These are phyloP conservation scores for Malthinus flaveolus DNA, from an alignment of 2,888 invertebrate genomes.

Conservation along the genomic window DNA sequence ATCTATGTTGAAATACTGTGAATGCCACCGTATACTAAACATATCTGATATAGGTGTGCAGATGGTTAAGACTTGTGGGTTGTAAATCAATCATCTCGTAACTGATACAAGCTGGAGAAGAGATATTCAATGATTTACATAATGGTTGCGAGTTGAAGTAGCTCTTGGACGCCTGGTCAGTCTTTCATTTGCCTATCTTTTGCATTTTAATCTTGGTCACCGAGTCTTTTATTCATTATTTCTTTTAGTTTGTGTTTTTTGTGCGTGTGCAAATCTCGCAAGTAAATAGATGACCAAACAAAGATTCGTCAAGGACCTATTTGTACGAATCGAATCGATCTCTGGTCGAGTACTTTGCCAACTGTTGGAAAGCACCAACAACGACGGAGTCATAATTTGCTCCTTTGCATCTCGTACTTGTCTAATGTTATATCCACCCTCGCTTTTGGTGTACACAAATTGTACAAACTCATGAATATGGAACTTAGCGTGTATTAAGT, in stretches of 20 bases:
- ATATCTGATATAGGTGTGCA: constrained; percentile 29
- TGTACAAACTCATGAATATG: no score
- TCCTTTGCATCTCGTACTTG: constrained; percentile 28
- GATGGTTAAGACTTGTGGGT: constrained; percentile 33
- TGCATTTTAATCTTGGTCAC: constrained; percentile 30
- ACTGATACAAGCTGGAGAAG: constrained; percentile 42
- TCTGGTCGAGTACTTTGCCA: no score
- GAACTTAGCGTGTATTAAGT: no score
- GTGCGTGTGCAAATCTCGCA: constrained; percentile 26
- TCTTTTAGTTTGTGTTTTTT: constrained; percentile 11
- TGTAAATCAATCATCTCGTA: constrained; percentile 45
- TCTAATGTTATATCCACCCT: constrained; percentile 15
- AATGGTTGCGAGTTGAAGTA: constrained; percentile 41
- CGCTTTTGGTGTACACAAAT: neutral
- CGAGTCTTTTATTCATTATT: constrained; percentile 26
- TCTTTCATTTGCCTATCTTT: constrained; percentile 41
- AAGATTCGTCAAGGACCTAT: constrained; percentile 5
- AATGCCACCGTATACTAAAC: constrained; percentile 39
- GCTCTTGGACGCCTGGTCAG: constrained; percentile 36
- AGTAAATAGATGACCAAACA: constrained; percentile 17
- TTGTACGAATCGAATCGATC: neutral
- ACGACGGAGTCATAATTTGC: constrained; percentile 28
- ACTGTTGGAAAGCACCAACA: constrained; percentile 9
- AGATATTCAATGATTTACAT: constrained; percentile 42
- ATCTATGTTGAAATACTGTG: constrained; percentile 38